phyloP scores from a whole-genome alignment of 2,888 invertebrate genomes.

The Diogma glabrata region DNA sequence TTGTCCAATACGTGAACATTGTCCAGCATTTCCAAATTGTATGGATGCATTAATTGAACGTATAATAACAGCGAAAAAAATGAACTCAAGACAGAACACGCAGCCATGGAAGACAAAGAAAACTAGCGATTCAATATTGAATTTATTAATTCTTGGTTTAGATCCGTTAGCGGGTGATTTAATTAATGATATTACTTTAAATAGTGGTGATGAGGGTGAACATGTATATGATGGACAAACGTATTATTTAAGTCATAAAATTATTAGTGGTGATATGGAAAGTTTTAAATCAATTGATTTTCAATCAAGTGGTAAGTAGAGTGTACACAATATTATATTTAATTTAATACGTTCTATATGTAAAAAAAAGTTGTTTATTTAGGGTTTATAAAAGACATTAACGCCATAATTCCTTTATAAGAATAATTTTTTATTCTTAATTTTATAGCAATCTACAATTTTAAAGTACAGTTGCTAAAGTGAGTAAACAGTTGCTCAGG shows the following conservation, averaged over 20 bases:
- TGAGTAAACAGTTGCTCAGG: no score
- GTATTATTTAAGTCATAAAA: slow-evolving; percentile 73
- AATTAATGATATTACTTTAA: slow-evolving; percentile 71
- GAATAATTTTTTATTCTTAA: no score
- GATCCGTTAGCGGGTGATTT: slow-evolving; percentile 80
- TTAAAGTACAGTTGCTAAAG: no score
- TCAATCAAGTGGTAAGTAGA: slow-evolving; percentile 74
- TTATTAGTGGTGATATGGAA: slow-evolving; percentile 81
- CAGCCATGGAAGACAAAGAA: slow-evolving; percentile 7
- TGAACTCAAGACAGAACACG: background rate
- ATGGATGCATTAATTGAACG: slow-evolving; percentile 67
- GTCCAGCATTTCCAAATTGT: slow-evolving; percentile 77
- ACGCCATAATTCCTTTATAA: no score
- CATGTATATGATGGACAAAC: slow-evolving; percentile 67
- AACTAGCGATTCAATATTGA: slow-evolving; percentile 41
- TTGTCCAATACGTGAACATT: slow-evolving; percentile 88
- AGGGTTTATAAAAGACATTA: no score
- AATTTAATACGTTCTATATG: no score
- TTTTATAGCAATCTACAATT: no score
- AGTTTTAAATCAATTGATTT: slow-evolving; percentile 76
- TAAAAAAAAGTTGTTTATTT: no score
- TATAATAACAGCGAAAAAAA: slow-evolving; percentile 49
- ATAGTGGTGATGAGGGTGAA: slow-evolving; percentile 75
- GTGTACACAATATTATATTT: no score
- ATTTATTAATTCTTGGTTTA: slow-evolving; percentile 78